Evolutionary conservation across 2,113 vertebrate genomes (phyloP).

Genomic region (Pluvianellus socialis): DNA sequence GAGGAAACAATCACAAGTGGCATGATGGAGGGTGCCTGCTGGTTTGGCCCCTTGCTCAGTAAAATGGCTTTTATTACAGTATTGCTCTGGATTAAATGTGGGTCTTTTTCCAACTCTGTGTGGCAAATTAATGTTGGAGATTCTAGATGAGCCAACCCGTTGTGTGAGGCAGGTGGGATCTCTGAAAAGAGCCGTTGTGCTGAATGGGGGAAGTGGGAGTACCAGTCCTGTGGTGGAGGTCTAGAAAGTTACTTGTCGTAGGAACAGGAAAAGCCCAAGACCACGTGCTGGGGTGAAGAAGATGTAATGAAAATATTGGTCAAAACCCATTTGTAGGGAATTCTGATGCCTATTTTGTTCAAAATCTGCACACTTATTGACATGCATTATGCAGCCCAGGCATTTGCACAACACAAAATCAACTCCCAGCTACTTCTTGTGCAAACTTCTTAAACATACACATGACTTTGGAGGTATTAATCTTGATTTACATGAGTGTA

Average conservation of each 20-base stretch:
- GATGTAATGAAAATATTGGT: neutral
- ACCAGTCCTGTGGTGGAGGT: neutral
- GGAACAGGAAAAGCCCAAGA: neutral
- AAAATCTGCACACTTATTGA: neutral
- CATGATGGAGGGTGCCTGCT: neutral
- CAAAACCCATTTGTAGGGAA: neutral
- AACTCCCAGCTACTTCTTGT: neutral
- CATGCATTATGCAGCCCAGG: neutral
- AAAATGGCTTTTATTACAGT: neutral
- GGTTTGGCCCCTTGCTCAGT: neutral
- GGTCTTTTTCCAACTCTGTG: neutral
- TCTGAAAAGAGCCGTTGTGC: neutral
- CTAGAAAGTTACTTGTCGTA: neutral
- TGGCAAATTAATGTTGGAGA: neutral
- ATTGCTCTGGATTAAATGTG: neutral
- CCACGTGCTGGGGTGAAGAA: neutral
- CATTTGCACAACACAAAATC: neutral
- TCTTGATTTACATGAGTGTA: neutral
- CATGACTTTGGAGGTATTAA: neutral
- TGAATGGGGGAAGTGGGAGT: neutral
- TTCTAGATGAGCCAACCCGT: fast-evolving
- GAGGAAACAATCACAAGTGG: neutral
- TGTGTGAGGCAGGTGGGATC: neutral
- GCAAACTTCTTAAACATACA: neutral
- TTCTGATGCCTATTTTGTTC: neutral